Base-by-base conservation (phyloP, 2,888 invertebrate species). In the Heliconius ethilla region DNA sequence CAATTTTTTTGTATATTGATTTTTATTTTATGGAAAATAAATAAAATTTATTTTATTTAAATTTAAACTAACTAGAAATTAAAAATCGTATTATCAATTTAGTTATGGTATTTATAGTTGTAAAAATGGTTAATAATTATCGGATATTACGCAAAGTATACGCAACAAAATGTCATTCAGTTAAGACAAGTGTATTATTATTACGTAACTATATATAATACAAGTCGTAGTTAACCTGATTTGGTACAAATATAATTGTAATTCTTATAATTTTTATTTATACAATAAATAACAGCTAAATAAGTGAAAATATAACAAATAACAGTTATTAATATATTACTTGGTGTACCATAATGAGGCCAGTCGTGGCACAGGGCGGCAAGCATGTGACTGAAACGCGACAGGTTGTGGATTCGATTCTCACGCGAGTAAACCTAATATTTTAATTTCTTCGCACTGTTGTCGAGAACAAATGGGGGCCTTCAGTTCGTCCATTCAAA, bases 1-100 rank as follows among this genome's bases (percentile, higher is more conserved):
- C 33, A 25, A 22, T 4, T 59, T 59, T n/a, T 72, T 15, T n/a
- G 33, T 29, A 22, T n/a, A 55, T 29, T 85, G 85, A 84, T 84
- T 83, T 79, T 76, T 70, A 67, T 75, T 72, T 51, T 72, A 69
- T 40, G 25, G 2, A 13, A 10, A 67, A 18, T 67, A n/a, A 59
- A 59, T 3, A n/a, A 59, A 10, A 59, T n/a, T 7, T 6, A 18
- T 18, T n/a, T 59, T 59, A 59, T 59, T 59, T 59, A n/a, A 59
- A n/a, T 10, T 59, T n/a, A 59, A 59, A n/a, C n/a, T 59, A 59
- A 59, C 0, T 59, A 59, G 10, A 4, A n/a, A 25, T 25, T 0
- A 25, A 59, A 25, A 59, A 59, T 59, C 4, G 59, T 59, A 59
- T 59, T 4, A 59, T 59, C 1, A 11, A 59, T 51, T 7, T 33